A percentile compares a stretch with the other conserved stretches of the same genome.
phyloP scores from a whole-genome alignment of 1,140 invertebrate genomes.

The Sinella curviseta region DNA sequence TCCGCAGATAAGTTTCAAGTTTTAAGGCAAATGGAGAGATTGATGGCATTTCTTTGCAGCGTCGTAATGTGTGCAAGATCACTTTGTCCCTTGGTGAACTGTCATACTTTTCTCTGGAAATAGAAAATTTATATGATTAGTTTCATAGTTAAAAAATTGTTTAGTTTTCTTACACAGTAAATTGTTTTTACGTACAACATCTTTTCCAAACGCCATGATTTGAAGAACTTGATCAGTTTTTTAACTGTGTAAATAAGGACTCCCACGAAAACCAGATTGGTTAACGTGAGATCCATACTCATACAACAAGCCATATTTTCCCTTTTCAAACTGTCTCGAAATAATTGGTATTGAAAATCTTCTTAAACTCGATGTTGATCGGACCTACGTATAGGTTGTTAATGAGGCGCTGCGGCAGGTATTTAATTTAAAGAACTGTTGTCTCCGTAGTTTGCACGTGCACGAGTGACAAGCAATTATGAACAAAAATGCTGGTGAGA shows the following conservation, averaged over 20 bases:
- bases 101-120: not conserved
- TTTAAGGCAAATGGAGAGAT: constrained; percentile 50
- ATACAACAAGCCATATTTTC: not conserved
- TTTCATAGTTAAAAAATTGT: not conserved
- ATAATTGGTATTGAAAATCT: too few relatives aligned
- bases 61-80: constrained; percentile 9
- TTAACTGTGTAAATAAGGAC: not conserved
- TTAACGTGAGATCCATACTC: not conserved
- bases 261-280: not conserved
- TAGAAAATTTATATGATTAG: not conserved
- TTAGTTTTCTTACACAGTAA: too few relatives aligned
- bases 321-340: too few relatives aligned
- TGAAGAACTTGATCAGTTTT: not conserved
- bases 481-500: too few relatives aligned
- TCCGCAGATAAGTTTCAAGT: constrained; percentile 51
- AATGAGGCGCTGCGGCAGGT: too few relatives aligned
- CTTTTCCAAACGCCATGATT: not conserved
- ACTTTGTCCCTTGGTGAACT: not conserved
- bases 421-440: too few relatives aligned
- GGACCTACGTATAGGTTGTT: too few relatives aligned
- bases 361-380: too few relatives aligned
- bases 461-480: too few relatives aligned
- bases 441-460: too few relatives aligned
- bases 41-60: not conserved
- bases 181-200: not conserved